Evolutionary conservation across 2,888 invertebrate genomes (phyloP), one percentile per base, ranked within the genome.

Genomic region (Tortrix viridana): DNA sequence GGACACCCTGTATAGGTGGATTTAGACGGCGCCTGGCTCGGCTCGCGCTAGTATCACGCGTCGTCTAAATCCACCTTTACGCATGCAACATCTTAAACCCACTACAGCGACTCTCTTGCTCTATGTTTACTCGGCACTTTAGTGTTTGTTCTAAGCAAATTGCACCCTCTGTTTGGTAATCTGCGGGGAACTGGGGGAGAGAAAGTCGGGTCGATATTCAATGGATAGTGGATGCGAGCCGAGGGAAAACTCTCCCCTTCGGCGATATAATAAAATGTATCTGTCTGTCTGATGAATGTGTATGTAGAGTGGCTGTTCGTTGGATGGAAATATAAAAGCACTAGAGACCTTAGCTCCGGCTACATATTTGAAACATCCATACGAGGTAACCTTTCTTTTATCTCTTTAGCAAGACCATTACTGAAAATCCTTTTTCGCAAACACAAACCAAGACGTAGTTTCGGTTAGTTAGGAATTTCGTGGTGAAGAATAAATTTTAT

Each of bases 151-250:
- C 32, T 16, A 32, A 18, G 20, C 32, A 37, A 19, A 50, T 19
- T 50, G 50, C n/a, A 50, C 37, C 32, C 37, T 50, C 50, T 50
- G 50, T 26, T n/a, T 5, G 23, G 9, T 43, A 41, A 9, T 43
- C 43, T 41, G 57, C 23, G 41, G 53, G 20, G 18, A 32, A 12
- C 52, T 9, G 6, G 49, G 37, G 57, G 26, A 19, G 43, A 18
- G 22, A 18, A 9, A 19, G 43, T 22, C 18, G 19, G 50, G 38
- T 58, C 41, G 49, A 58, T 58, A 41, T 38, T 49, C 48, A 57
- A 23, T 41, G 48, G 55, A 53, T 53, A 53, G 41, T 53, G 52
- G 38, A 53, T 44, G 26, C 44, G 55, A 18, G 26, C 52, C 37
- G 37, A 47, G 56, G 56, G 47, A 47, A 22, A 53, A 38, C 41